Conservation (phyloP, 2,797 vertebrate species). For the Xenops minutus region DNA sequence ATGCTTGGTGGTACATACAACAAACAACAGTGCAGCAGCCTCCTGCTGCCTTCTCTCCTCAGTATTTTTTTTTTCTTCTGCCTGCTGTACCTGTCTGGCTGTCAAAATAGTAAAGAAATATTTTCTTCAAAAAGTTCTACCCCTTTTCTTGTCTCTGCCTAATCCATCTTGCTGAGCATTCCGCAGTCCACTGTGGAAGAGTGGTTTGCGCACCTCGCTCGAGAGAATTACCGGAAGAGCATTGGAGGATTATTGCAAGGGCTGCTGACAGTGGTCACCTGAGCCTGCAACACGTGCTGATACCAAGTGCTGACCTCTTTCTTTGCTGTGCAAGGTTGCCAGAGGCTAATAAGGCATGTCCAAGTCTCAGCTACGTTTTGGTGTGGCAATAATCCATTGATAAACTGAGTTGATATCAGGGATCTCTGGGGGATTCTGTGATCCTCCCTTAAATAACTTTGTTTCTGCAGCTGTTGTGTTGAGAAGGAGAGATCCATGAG, state of each 20-base stretch:
- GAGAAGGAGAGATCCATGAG: neutral
- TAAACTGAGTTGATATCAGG: neutral
- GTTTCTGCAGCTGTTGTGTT: neutral
- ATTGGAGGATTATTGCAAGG: neutral
- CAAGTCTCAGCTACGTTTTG: neutral
- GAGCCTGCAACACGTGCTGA: neutral
- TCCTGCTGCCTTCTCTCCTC: neutral
- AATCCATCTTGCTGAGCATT: neutral
- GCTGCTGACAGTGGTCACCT: neutral
- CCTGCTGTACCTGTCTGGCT: neutral
- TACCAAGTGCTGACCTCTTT: neutral
- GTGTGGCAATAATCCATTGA: neutral
- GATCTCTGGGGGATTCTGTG: neutral
- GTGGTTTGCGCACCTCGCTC: neutral
- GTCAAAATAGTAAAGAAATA: neutral
- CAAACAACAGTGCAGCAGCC: neutral
- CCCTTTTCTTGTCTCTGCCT: neutral
- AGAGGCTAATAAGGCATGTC: neutral
- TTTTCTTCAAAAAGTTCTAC: neutral
- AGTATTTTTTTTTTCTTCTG: neutral
- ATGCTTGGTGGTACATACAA: neutral
- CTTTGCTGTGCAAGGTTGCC: neutral
- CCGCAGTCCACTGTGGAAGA: fast-evolving
- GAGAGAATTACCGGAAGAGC: neutral
- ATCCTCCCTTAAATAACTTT: neutral